Evolutionary conservation across 2,113 vertebrate genomes (phyloP).

Genomic region (Clupea harengus): DNA sequence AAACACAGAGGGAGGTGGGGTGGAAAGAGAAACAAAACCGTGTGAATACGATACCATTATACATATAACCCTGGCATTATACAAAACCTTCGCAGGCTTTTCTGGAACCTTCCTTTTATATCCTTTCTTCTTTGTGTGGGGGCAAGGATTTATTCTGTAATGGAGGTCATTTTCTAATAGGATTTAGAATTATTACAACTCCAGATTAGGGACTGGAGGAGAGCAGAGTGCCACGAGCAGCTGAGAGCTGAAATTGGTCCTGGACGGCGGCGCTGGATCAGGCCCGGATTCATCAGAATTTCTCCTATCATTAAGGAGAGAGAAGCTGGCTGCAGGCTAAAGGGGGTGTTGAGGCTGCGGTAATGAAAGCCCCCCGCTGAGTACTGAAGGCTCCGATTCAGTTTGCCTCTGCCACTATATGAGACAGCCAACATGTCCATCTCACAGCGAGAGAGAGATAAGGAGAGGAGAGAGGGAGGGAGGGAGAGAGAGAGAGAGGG

Average conservation of each 20-base stretch:
- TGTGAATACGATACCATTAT: neutral
- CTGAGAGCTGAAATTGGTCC: constrained; percentile 44
- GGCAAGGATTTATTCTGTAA: constrained; percentile 54
- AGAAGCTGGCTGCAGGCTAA: constrained; percentile 27
- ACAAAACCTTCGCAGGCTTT: constrained; percentile 26
- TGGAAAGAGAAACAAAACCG: neutral
- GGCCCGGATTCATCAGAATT: constrained; percentile 55
- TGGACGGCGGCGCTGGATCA: constrained; percentile 54
- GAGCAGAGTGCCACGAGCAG: constrained; percentile 36
- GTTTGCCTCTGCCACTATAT: constrained; percentile 31
- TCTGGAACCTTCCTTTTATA: neutral
- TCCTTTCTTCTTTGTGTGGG: constrained; percentile 22
- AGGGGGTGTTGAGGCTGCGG: neutral
- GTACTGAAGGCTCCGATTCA: constrained; percentile 49
- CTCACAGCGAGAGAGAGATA: neutral
- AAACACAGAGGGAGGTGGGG: neutral
- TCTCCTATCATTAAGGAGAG: constrained; percentile 54
- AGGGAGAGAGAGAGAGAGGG: neutral
- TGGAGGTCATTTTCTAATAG: constrained; percentile 63
- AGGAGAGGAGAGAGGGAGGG: neutral
- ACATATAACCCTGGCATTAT: neutral
- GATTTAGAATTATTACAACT: constrained; percentile 64
- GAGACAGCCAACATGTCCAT: neutral
- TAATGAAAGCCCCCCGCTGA: constrained; percentile 59
- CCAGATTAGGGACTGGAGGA: constrained; percentile 55